Percentiles rank a stretch among this genome's conserved stretches.
Evolutionary conservation across 2,797 vertebrate species (phyloP).

Genomic region (Anguilla marmorata): DNA sequence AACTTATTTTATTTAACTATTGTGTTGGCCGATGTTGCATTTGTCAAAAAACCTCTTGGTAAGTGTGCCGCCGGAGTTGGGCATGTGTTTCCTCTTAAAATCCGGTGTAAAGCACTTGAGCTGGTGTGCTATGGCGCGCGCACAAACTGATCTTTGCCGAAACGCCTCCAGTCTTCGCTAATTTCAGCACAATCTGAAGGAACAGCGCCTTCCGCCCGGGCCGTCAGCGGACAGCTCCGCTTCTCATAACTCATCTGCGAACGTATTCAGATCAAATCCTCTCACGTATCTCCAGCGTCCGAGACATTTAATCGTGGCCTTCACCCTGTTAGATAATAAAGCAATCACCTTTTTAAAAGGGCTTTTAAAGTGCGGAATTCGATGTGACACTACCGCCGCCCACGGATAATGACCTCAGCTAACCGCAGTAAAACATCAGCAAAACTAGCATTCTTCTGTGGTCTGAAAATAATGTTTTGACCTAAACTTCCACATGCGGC

Average conservation of each 20-base stretch:
- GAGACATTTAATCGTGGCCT: slow-evolving; percentile 9
- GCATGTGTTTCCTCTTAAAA: neutral
- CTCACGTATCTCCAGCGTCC: neutral
- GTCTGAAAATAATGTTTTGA: slow-evolving; percentile 60
- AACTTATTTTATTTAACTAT: neutral
- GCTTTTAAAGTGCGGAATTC: slow-evolving; percentile 27
- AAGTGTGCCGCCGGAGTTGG: neutral
- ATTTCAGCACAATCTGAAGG: slow-evolving; percentile 19
- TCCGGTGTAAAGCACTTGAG: neutral
- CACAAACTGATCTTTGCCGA: neutral
- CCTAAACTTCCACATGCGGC: slow-evolving; percentile 69
- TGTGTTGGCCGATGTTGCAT: neutral
- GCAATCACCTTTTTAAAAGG: slow-evolving; percentile 10
- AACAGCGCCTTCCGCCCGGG: slow-evolving; percentile 10
- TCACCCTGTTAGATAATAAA: slow-evolving; percentile 16
- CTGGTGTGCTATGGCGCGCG: neutral
- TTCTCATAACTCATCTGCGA: neutral
- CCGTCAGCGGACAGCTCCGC: slow-evolving; percentile 5
- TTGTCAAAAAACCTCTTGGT: neutral
- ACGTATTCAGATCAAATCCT: neutral
- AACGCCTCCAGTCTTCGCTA: neutral
- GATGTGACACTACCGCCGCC: slow-evolving; percentile 29
- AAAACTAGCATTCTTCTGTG: slow-evolving; percentile 55
- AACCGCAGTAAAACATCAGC: slow-evolving; percentile 44
- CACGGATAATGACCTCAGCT: slow-evolving; percentile 43